Conservation (phyloP, 1,140 invertebrate species). For the Drosophila leontia region DNA sequence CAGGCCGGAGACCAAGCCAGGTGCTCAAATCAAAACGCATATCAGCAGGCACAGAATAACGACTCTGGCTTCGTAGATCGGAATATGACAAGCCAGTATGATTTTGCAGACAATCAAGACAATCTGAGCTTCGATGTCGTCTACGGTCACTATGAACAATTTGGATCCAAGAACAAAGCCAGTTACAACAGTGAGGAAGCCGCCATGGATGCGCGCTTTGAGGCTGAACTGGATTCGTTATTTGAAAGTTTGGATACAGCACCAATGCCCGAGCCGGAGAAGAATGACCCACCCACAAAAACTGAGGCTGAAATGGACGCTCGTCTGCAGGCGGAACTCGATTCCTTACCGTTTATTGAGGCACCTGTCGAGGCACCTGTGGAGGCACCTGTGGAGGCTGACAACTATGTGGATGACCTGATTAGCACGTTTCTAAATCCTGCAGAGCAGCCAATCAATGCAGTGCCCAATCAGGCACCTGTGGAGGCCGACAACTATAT, state of each 20-base stretch:
- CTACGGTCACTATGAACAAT: background rate
- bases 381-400: background rate
- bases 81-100: too few species aligned
- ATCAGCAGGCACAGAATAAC: background rate
- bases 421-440: background rate
- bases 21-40: too few species aligned
- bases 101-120: too few species aligned
- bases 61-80: background rate
- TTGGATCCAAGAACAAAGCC: background rate
- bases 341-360: conserved; percentile 51
- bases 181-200: background rate
- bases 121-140: too few species aligned
- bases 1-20: too few species aligned
- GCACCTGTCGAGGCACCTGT: background rate
- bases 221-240: background rate
- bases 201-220: background rate
- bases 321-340: conserved; percentile 47
- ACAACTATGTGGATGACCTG: background rate
- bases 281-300: background rate
- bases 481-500: background rate
- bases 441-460: background rate
- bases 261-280: background rate
- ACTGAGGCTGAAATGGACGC: conserved; percentile 47
- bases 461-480: too few species aligned
- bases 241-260: background rate